Evolutionary conservation across 2,113 vertebrate species (phyloP).

Genomic region (Apeltes quadracus): DNA sequence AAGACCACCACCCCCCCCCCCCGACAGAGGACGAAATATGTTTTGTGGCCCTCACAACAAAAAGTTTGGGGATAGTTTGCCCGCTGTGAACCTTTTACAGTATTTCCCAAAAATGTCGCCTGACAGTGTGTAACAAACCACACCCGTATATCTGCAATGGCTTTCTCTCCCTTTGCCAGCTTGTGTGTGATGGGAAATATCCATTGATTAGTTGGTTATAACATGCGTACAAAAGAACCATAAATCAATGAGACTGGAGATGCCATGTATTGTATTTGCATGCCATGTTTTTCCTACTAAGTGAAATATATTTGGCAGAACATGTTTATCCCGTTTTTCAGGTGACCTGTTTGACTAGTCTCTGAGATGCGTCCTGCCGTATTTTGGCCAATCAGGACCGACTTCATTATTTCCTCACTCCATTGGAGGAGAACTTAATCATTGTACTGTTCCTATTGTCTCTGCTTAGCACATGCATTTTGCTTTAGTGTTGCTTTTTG

Average conservation of each 20-base stretch:
- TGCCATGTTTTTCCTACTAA: too few relatives aligned
- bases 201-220: background rate
- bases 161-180: background rate
- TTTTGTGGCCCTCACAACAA: too few relatives aligned
- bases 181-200: background rate
- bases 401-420: slow-evolving; percentile 21
- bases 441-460: slow-evolving; percentile 11
- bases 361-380: background rate
- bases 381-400: background rate
- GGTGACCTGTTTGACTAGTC: background rate
- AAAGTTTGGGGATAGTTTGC: too few relatives aligned
- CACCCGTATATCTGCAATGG: background rate
- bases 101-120: too few relatives aligned
- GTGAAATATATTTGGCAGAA: background rate
- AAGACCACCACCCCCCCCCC: too few relatives aligned
- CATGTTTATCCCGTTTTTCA: background rate
- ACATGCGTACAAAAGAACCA: background rate
- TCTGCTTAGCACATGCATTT: background rate
- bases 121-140: background rate
- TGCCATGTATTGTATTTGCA: too few relatives aligned
- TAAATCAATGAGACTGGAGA: background rate
- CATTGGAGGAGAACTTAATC: background rate
- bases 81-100: too few relatives aligned
- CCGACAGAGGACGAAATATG: too few relatives aligned
- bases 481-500: background rate